Conservation (phyloP, 2,888 invertebrate species). For the Drosophila kuntzei region DNA sequence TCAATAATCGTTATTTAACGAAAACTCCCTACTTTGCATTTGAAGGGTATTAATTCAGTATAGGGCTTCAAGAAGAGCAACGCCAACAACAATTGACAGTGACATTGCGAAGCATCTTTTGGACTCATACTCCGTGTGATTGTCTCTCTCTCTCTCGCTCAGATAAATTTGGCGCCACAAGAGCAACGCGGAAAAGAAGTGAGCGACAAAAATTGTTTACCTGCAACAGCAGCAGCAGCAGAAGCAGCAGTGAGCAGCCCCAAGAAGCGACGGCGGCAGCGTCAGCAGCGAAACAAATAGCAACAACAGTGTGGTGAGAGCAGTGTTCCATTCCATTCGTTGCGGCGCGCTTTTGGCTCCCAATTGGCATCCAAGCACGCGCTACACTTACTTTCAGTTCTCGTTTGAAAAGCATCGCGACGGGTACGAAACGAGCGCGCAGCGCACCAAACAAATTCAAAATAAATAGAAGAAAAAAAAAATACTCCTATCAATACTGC, state of each 20-base stretch:
- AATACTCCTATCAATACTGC: slow-evolving; percentile 47
- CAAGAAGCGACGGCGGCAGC: slow-evolving; percentile 32
- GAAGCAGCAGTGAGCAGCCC: slow-evolving; percentile 13
- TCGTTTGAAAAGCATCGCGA: slow-evolving; percentile 67
- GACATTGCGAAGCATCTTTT: slow-evolving; percentile 65
- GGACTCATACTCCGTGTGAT: slow-evolving; percentile 22
- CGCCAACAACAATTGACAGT: slow-evolving; percentile 63
- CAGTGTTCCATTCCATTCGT: slow-evolving; percentile 58
- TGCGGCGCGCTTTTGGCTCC: slow-evolving; percentile 40
- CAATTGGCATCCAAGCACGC: slow-evolving; percentile 62
- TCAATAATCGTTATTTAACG: background rate
- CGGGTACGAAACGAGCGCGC: slow-evolving; percentile 62
- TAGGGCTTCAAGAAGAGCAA: slow-evolving; percentile 48
- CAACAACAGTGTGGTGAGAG: slow-evolving; percentile 20
- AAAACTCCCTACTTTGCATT: background rate
- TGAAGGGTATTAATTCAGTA: slow-evolving; percentile 38
- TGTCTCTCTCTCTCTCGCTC: slow-evolving; percentile 26
- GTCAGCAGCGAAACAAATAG: slow-evolving; percentile 18
- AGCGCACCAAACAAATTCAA: slow-evolving; percentile 35
- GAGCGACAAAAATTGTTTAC: slow-evolving; percentile 49
- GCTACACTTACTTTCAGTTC: slow-evolving; percentile 56
- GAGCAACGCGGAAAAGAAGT: slow-evolving; percentile 45
- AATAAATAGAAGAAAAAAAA: slow-evolving; percentile 18
- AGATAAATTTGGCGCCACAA: slow-evolving; percentile 58
- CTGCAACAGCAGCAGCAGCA: slow-evolving; percentile 28